Conservation (phyloP, 1,140 invertebrate species). For the Bombus sibiricus region DNA sequence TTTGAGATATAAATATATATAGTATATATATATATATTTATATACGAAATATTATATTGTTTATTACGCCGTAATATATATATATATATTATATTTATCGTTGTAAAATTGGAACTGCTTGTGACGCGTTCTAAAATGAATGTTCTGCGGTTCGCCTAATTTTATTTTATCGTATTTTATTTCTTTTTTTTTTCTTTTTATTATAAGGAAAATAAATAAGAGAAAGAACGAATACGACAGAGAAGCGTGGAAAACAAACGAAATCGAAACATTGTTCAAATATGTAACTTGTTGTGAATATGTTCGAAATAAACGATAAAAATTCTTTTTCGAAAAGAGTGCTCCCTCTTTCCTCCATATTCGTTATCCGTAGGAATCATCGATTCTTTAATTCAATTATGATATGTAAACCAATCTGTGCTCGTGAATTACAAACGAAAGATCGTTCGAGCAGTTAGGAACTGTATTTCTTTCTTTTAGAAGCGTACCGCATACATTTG, state of each 20-base stretch:
- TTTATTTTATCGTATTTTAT: background rate
- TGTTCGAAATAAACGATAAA: constrained; percentile 26
- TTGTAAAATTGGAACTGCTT: constrained; percentile 37
- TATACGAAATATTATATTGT: constrained; percentile 35
- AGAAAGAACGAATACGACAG: background rate
- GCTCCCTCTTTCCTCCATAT: too few relatives aligned
- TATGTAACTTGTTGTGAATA: constrained; percentile 1
- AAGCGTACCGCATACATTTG: background rate
- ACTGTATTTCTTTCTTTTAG: constrained; percentile 44
- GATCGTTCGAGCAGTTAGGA: constrained; percentile 54
- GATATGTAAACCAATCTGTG: background rate
- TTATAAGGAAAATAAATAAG: background rate
- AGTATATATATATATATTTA: constrained; percentile 21
- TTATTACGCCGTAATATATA: constrained; percentile 35
- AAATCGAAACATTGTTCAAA: background rate
- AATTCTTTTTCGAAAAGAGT: background rate
- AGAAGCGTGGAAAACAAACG: background rate
- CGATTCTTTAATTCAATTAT: background rate
- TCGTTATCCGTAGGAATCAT: background rate
- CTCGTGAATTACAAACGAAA: constrained; percentile 23
- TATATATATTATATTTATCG: constrained; percentile 21
- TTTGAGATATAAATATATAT: constrained; percentile 21
- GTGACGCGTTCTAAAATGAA: background rate
- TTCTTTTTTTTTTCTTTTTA: background rate
- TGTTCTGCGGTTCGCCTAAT: background rate